A percentile compares a stretch with the other conserved stretches of the same genome.
These are phyloP conservation scores for Hemicentrotus pulcherrimus DNA, from an alignment of 35 echinoderm and acorn worm species.

Conservation along the genomic window DNA sequence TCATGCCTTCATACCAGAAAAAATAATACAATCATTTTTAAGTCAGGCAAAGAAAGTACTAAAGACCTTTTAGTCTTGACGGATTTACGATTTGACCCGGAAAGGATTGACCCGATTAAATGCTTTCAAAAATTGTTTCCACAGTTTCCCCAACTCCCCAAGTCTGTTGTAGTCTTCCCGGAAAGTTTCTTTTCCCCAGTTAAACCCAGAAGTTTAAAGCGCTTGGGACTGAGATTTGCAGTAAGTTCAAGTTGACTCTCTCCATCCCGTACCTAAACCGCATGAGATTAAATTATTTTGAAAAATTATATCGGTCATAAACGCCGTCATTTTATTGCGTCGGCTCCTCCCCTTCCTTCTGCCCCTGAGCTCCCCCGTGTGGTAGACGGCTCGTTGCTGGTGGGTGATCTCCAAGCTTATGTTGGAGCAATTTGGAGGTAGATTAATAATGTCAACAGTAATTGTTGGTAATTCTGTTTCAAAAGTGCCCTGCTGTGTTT, in stretches of 20 bases:
- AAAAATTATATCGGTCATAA: not conserved
- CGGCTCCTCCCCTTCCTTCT: not conserved
- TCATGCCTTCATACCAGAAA: not conserved
- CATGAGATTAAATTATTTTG: slow-evolving; percentile 12
- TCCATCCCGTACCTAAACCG: not conserved
- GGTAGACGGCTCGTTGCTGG: not conserved
- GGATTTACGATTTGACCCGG: slow-evolving; percentile 9
- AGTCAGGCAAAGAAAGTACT: not conserved
- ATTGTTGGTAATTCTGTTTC: not conserved
- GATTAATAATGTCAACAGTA: slow-evolving; percentile 13
- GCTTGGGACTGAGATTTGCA: not conserved
- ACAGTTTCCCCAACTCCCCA: not conserved
- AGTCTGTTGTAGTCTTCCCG: not conserved
- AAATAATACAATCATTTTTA: not conserved
- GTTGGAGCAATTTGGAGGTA: slow-evolving; percentile 1
- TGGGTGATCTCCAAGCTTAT: not conserved
- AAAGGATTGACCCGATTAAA: not conserved
- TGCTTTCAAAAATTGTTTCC: not conserved
- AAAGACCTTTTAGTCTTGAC: not conserved
- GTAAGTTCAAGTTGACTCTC: not conserved
- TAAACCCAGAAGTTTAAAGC: not conserved
- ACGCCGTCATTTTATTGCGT: not conserved
- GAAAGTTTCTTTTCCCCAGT: not conserved
- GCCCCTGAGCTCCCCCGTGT: not conserved
- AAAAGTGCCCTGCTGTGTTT: not conserved